Evolutionary conservation across 2,888 invertebrate genomes (phyloP).

Genomic region (Drosophila engyochracea): DNA sequence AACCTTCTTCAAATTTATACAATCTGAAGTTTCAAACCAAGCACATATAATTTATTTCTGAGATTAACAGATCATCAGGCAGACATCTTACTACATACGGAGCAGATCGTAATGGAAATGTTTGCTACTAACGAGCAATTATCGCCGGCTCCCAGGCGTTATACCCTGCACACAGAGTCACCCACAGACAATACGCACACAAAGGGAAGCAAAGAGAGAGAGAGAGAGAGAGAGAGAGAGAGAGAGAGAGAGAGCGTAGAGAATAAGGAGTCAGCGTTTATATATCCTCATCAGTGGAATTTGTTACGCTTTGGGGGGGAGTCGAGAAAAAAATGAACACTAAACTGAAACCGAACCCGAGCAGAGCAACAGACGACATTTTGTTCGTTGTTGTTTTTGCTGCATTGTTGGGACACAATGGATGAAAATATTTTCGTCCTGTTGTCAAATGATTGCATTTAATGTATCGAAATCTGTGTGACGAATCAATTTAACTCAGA

Average conservation of each 20-base stretch:
- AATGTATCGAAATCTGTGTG: constrained; percentile 85
- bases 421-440: constrained; percentile 85
- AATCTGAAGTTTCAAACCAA: neutral
- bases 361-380: constrained; percentile 18
- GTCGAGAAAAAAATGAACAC: constrained; percentile 45
- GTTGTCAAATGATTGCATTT: constrained; percentile 86
- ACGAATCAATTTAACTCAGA: constrained; percentile 82
- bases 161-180: constrained; percentile 48
- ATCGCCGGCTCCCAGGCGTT: constrained; percentile 74
- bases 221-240: constrained; percentile 10
- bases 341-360: constrained; percentile 3
- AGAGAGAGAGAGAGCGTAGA: constrained; percentile 2
- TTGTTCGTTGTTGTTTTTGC: constrained; percentile 36
- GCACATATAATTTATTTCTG: neutral
- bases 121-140: constrained; percentile 79
- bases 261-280: constrained; percentile 45
- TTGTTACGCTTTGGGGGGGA: constrained; percentile 82
- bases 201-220: constrained; percentile 6
- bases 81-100: constrained; percentile 28
- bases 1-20: neutral
- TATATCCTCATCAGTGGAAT: constrained; percentile 63
- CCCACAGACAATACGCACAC: constrained; percentile 36
- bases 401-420: constrained; percentile 77
- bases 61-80: neutral
- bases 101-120: constrained; percentile 35